Evolutionary conservation across 1,140 invertebrate genomes (phyloP).

Genomic region (Odontomachus brunneus): DNA sequence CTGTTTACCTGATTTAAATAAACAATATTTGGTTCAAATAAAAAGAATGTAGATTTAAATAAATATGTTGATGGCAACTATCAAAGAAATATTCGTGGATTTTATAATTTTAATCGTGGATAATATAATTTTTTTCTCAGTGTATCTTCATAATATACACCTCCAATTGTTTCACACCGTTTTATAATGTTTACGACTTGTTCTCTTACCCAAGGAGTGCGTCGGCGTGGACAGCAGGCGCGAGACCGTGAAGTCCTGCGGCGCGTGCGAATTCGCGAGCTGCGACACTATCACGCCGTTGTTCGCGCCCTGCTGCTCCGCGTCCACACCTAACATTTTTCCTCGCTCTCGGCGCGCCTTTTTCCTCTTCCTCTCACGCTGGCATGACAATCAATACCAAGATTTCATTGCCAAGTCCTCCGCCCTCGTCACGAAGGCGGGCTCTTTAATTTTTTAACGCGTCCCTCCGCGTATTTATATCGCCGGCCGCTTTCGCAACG

Average conservation of each 20-base stretch:
- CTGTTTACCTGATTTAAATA: no score
- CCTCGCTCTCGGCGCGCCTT: conserved; percentile 16
- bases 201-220: conserved; percentile 79
- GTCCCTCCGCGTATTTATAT: conserved; percentile 20
- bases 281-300: conserved; percentile 76
- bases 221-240: conserved; percentile 80
- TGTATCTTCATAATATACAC: no score
- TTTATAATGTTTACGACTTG: background rate
- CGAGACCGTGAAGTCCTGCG: conserved; percentile 84
- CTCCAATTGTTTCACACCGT: background rate
- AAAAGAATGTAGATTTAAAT: no score
- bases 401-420: conserved; percentile 21
- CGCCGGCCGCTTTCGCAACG: background rate
- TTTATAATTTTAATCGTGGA: no score
- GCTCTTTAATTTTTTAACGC: conserved; percentile 46
- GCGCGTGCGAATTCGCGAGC: conserved; percentile 78
- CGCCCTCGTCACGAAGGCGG: background rate
- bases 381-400: conserved; percentile 49
- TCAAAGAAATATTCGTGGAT: no score
- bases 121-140: no score
- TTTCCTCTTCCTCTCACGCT: conserved; percentile 26
- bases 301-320: conserved; percentile 68
- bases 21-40: no score
- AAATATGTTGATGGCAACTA: no score
- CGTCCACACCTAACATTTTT: conserved; percentile 77